phyloP scores from a whole-genome alignment of 1,140 invertebrate species.

The Drosophila sp. region DNA sequence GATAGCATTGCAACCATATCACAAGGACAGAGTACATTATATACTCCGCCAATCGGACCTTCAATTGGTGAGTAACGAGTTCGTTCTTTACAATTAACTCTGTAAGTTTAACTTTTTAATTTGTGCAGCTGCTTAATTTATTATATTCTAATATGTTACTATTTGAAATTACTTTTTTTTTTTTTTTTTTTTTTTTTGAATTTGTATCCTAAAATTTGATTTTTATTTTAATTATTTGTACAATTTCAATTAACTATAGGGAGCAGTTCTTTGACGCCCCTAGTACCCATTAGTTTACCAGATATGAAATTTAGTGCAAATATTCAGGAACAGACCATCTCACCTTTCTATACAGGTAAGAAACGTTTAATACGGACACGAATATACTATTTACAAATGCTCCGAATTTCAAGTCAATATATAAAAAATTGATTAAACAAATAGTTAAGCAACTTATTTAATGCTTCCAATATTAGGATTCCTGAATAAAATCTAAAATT shows the following conservation, averaged over 20 bases:
- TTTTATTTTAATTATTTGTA: constrained; percentile 5
- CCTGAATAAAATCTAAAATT: too few relatives aligned
- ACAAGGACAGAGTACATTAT: constrained; percentile 89
- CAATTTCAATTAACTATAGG: constrained; percentile 73
- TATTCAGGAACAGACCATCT: constrained; percentile 87
- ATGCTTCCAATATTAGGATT: too few relatives aligned
- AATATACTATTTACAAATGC: not conserved
- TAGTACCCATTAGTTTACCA: constrained; percentile 92
- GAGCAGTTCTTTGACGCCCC: constrained; percentile 89
- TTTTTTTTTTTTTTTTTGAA: constrained; percentile 1
- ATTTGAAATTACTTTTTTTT: not conserved
- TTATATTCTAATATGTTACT: not conserved
- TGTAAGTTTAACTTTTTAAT: not conserved
- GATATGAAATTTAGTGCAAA: constrained; percentile 89
- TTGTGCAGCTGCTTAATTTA: not conserved
- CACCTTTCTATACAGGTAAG: constrained; percentile 89
- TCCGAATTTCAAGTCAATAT: not conserved
- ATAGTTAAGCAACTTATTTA: not conserved
- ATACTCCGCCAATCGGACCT: constrained; percentile 89
- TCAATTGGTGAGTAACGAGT: constrained; percentile 87
- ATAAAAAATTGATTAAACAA: not conserved
- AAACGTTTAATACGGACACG: not conserved
- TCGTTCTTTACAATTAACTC: not conserved
- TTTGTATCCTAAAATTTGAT: constrained; percentile 1
- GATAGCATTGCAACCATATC: constrained; percentile 91